Evolutionary conservation across 2,797 vertebrate species (phyloP).

Genomic region (Gambelia wislizenii): DNA sequence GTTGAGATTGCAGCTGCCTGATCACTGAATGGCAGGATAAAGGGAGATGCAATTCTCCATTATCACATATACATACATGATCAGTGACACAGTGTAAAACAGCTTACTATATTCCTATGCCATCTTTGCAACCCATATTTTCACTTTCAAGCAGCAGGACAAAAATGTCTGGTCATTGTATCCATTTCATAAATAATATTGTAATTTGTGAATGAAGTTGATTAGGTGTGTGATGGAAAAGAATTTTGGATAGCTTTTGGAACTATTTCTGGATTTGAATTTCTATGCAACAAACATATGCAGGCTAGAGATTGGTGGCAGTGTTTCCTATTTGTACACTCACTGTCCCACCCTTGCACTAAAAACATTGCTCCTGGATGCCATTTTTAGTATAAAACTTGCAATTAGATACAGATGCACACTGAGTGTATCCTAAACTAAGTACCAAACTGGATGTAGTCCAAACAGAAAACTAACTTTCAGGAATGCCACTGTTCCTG

Average conservation of each 20-base stretch:
- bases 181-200: neutral
- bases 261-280: neutral
- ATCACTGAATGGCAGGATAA: no score
- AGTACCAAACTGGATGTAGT: neutral
- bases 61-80: no score
- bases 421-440: neutral
- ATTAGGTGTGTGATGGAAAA: neutral
- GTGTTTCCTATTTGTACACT: neutral
- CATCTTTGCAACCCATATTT: neutral
- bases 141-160: neutral
- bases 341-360: neutral
- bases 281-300: no score
- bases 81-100: no score
- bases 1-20: no score
- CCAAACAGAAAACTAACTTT: neutral
- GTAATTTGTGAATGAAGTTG: neutral
- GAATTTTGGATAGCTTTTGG: neutral
- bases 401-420: neutral
- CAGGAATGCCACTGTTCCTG: neutral
- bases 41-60: no score
- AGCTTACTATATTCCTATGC: neutral
- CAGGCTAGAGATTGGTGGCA: neutral
- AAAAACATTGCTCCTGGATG: neutral
- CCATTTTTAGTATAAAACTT: neutral
- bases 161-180: neutral